Evolutionary conservation across 37 sponge, comb jelly and placozoan genomes (phyloP), one percentile per base, ranked within the genome.

Genomic region (Beroe forskalii): DNA sequence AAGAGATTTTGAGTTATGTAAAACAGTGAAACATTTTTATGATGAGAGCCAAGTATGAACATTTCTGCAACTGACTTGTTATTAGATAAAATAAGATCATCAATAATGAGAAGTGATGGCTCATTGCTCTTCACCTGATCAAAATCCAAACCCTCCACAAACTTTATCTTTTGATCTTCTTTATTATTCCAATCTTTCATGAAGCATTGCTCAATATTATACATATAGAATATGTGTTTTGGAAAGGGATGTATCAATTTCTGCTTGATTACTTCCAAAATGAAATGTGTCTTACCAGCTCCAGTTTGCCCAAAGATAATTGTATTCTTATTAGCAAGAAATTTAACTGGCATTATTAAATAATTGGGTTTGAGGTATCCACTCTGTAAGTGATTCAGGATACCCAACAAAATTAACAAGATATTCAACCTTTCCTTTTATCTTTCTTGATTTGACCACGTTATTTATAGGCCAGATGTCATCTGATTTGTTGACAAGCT

Each of bases 221-320:
- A 80, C 55, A 80, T 43, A 31, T 43, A 80, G 27, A 80, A 80
- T 4, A 80, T 43, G 1, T 38, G n/a, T 22, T 80, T 43, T 22
- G 86, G 86, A 35, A 35, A 80, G 22, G 44, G 44, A 17, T 41
- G 25, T 12, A 80, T 38, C 2, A 80, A 31, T 43, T 44, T 41
- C 35, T 43, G 25, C 40, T 38, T 40, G 14, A 80, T 80, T 6
- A 80, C 55, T 43, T 44, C 55, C 30, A 80, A 44, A 38, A 80
- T 43, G 55, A 80, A 80, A 22, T 80, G 86, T 38, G 86, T 80
- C 27, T 80, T 80, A 1, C 86, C 86, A 41, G 86, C 44, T 43
- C 86, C 40, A 22, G 55, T 80, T 38, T 14, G 55, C 19, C 86
- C 86, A 31, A 44, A 80, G 4, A 80, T 44, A 22, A 80, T 41